Conservation (phyloP, 2,797 vertebrate genomes). For the Enteromius argenteus region DNA sequence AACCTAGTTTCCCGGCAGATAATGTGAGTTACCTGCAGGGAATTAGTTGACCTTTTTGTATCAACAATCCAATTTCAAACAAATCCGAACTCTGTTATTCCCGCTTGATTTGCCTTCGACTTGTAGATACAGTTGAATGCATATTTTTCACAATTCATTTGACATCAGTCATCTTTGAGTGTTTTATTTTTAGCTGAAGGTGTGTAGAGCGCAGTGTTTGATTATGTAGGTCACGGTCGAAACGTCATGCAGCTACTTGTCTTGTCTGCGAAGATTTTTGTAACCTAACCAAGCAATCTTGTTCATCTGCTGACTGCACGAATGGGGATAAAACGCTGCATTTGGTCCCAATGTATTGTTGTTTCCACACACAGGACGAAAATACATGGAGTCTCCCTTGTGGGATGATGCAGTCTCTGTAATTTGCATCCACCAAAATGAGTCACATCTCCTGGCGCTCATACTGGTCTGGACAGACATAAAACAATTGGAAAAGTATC, state of each 20-base stretch:
- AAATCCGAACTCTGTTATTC: background rate
- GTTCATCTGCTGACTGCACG: conserved; percentile 9
- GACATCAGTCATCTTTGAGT: background rate
- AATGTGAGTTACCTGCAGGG: background rate
- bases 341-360: conserved; percentile 23
- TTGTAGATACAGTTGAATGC: background rate
- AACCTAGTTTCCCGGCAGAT: conserved; percentile 26
- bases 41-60: background rate
- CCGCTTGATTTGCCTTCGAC: background rate
- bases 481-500: background rate
- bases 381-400: conserved; percentile 20
- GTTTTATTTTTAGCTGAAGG: conserved; percentile 28
- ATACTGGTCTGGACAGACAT: conserved; percentile 3
- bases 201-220: background rate
- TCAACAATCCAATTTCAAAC: conserved; percentile 7
- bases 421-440: conserved; percentile 10
- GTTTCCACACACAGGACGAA: conserved; percentile 13
- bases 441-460: conserved; percentile 14
- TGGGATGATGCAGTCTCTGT: conserved; percentile 24
- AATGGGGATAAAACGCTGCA: background rate
- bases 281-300: background rate
- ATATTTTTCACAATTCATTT: background rate
- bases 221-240: background rate
- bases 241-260: conserved; percentile 22
- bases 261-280: background rate